A percentile compares a stretch with the other conserved stretches of the same genome.
Evolutionary conservation across 2,888 invertebrate species (phyloP).

Genomic region (Nephrotoma guestfalica): DNA sequence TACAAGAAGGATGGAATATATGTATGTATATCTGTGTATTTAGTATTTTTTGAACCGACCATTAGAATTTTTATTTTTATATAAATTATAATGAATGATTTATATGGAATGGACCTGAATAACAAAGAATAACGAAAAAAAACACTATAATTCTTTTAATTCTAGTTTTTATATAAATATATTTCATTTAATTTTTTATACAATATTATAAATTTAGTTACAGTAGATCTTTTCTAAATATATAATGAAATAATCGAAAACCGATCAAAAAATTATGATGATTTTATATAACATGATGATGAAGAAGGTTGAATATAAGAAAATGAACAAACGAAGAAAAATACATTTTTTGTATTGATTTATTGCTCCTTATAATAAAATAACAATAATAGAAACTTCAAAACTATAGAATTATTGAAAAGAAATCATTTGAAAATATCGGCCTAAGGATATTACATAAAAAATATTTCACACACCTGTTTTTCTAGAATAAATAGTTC

Average conservation of each 20-base stretch:
- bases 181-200: neutral
- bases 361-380: neutral
- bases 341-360: neutral
- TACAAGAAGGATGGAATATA: neutral
- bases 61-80: neutral
- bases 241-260: neutral
- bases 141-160: constrained; percentile 1
- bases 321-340: neutral
- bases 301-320: neutral
- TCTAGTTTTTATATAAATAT: neutral
- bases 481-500: neutral
- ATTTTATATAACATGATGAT: neutral
- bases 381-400: neutral
- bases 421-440: neutral
- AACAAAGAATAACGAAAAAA: neutral
- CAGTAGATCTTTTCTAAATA: neutral
- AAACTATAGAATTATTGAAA: neutral
- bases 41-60: neutral
- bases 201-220: neutral
- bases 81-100: constrained; percentile 6
- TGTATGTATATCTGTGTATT: neutral
- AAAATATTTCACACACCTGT: neutral
- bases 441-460: neutral
- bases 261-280: neutral
- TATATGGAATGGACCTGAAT: constrained; percentile 5